Percentiles rank a stretch among this genome's conserved stretches.
Conservation (phyloP, 2,797 vertebrate species). For the Ibycter americanus region DNA sequence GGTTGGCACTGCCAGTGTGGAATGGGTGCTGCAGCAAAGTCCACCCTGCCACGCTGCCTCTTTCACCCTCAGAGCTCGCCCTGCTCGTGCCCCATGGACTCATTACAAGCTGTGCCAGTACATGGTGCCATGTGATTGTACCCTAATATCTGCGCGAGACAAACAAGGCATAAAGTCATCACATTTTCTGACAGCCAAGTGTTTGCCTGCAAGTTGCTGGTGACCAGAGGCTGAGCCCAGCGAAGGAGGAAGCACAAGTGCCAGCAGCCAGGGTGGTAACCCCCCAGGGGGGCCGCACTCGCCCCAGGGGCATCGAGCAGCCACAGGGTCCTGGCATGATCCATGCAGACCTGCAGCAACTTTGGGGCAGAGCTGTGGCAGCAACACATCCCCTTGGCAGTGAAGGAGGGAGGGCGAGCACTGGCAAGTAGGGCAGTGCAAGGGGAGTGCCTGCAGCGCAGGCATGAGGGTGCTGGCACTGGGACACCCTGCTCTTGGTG, state of each 20-base stretch:
- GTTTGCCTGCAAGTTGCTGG: neutral
- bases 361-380: neutral
- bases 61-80: neutral
- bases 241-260: neutral
- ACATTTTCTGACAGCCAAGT: neutral
- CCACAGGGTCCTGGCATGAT: neutral
- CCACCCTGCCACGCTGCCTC: accelerated
- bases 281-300: neutral
- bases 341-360: neutral
- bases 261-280: neutral
- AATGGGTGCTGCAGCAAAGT: neutral
- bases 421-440: neutral
- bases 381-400: accelerated
- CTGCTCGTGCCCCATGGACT: neutral
- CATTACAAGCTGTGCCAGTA: neutral
- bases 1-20: accelerated
- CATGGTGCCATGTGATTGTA: accelerated
- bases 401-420: neutral
- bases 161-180: neutral
- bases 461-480: accelerated
- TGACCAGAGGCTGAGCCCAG: neutral
- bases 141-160: accelerated
- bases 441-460: neutral
- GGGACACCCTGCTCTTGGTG: neutral
- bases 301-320: accelerated